These are phyloP conservation scores for Drosophila punjabiensis DNA, from an alignment of 1,140 invertebrate species.

Conservation along the genomic window DNA sequence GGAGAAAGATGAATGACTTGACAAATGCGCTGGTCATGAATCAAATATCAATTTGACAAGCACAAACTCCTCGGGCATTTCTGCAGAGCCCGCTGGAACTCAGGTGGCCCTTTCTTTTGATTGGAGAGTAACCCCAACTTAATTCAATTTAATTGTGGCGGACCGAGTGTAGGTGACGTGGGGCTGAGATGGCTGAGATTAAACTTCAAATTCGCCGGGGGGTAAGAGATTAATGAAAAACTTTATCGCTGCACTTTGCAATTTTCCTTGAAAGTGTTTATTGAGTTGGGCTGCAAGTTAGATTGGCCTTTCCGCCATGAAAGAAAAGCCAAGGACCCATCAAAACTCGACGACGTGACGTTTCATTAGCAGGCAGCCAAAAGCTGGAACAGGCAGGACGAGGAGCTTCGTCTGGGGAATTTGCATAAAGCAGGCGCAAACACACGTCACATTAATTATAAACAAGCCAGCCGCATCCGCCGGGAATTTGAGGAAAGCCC, in stretches of 20 bases:
- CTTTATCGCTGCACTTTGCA: constrained; percentile 59
- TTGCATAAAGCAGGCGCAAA: constrained; percentile 49
- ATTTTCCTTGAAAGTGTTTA: constrained; percentile 55
- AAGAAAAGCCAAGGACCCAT: constrained; percentile 44
- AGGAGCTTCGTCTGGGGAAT: constrained; percentile 61
- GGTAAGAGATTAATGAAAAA: constrained; percentile 72
- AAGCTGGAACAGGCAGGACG: constrained; percentile 5
- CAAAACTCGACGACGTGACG: constrained; percentile 78
- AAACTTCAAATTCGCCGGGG: constrained; percentile 55
- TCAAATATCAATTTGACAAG: constrained; percentile 85
- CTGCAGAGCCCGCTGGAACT: constrained; percentile 14
- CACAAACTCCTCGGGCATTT: constrained; percentile 39
- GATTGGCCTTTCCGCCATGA: constrained; percentile 54
- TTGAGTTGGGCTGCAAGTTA: constrained; percentile 76
- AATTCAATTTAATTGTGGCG: constrained; percentile 83
- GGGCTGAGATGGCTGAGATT: constrained; percentile 24
- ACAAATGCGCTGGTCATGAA: constrained; percentile 83
- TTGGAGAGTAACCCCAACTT: constrained; percentile 42
- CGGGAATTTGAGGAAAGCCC: constrained; percentile 33
- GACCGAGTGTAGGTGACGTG: constrained; percentile 71
- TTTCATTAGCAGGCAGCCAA: constrained; percentile 67
- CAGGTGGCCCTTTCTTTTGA: constrained; percentile 56
- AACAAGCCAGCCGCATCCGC: constrained; percentile 52
- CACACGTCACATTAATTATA: constrained; percentile 77
- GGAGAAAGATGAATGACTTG: constrained; percentile 83